Evolutionary conservation across 1,140 invertebrate species (phyloP).

Genomic region (Zaprionus davidi): DNA sequence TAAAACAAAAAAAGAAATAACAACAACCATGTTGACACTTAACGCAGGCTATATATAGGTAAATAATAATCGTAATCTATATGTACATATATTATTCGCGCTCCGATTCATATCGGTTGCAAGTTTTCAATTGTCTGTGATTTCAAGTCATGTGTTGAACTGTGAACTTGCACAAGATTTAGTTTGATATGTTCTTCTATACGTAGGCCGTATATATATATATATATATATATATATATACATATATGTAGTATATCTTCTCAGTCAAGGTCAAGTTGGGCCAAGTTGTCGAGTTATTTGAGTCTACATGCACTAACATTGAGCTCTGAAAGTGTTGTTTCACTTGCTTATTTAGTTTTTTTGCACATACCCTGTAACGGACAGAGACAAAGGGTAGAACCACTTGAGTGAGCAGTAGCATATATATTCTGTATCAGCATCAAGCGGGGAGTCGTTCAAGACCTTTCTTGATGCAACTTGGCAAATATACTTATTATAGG

Average conservation of each 20-base stretch:
- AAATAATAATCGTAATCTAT: slow-evolving; percentile 21
- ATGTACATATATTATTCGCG: slow-evolving; percentile 19
- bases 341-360: not conserved
- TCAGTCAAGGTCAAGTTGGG: slow-evolving; percentile 13
- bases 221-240: not conserved
- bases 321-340: slow-evolving; percentile 1
- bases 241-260: not conserved
- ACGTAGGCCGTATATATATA: not conserved
- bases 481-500: too few relatives aligned
- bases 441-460: too few relatives aligned
- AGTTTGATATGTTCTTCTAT: not conserved
- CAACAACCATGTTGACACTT: slow-evolving; percentile 3
- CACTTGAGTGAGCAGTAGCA: too few relatives aligned
- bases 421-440: too few relatives aligned
- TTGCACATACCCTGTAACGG: not conserved
- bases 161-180: not conserved
- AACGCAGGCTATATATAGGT: not conserved
- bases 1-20: slow-evolving; percentile 2
- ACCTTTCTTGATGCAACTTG: too few relatives aligned
- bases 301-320: not conserved
- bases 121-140: not conserved
- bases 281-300: not conserved
- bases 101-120: not conserved
- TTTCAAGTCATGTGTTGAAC: not conserved
- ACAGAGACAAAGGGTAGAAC: too few relatives aligned